Percentiles rank a stretch among this genome's conserved stretches.
phyloP scores from a whole-genome alignment of 2,797 vertebrate genomes.

The Helostoma temminkii region DNA sequence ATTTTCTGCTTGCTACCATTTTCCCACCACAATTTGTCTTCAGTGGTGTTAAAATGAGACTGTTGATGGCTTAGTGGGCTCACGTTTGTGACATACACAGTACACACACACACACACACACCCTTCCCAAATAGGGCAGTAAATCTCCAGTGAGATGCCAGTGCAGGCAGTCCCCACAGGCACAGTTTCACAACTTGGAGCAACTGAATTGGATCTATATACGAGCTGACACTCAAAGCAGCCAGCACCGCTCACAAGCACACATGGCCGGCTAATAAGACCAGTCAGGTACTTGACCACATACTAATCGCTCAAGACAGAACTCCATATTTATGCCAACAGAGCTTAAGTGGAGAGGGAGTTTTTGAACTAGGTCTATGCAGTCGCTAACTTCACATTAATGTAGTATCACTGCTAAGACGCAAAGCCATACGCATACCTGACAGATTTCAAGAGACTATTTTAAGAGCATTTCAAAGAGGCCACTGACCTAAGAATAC shows the following conservation, averaged over 20 bases:
- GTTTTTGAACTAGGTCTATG: constrained; percentile 13
- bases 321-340: constrained; percentile 21
- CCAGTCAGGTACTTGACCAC: constrained; percentile 38
- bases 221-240: constrained; percentile 53
- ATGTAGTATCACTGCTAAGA: constrained; percentile 33
- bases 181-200: constrained; percentile 73
- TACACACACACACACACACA: constrained; percentile 42
- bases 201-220: constrained; percentile 56
- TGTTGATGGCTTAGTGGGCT: constrained; percentile 46
- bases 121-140: constrained; percentile 82
- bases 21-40: constrained; percentile 1
- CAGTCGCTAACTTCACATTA: constrained; percentile 23
- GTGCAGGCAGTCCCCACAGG: constrained; percentile 73
- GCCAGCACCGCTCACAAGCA: constrained; percentile 32
- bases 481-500: constrained; percentile 58
- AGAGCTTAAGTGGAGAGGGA: constrained; percentile 11
- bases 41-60: constrained; percentile 12
- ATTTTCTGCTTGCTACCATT: too few relatives aligned
- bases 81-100: constrained; percentile 69
- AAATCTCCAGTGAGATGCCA: constrained; percentile 80
- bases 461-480: constrained; percentile 65
- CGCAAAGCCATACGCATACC: constrained; percentile 35
- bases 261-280: constrained; percentile 39
- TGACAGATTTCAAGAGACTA: constrained; percentile 49
- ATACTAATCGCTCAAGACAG: constrained; percentile 40